These are phyloP conservation scores for Cheiracanthium punctorium DNA, from an alignment of 2,888 invertebrate genomes.

Conservation along the genomic window DNA sequence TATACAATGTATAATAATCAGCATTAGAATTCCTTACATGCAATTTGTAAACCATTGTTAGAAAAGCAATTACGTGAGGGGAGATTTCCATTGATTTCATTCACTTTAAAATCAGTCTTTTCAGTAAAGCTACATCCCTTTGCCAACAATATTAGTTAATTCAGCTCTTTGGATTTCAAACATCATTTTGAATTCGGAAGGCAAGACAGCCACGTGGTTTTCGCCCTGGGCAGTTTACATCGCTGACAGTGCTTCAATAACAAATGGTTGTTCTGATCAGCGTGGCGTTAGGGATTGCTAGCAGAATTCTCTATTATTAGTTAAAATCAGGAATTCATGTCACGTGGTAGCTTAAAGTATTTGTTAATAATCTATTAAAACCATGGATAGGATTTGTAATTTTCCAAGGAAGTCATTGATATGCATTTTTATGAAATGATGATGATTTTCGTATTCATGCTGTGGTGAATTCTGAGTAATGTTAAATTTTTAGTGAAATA, in stretches of 20 bases:
- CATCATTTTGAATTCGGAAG: neutral
- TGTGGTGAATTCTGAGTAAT: too few relatives aligned
- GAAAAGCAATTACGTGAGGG: neutral
- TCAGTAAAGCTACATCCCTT: neutral
- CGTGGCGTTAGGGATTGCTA: neutral
- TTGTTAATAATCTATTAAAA: neutral
- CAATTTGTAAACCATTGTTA: neutral
- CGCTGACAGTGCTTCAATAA: neutral
- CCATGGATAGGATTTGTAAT: too few relatives aligned
- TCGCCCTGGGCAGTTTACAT: neutral
- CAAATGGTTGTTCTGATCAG: neutral
- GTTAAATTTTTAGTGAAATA: too few relatives aligned
- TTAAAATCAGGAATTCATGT: neutral
- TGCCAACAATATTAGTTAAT: neutral
- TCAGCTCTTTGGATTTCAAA: neutral
- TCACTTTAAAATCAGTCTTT: neutral
- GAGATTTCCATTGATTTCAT: neutral
- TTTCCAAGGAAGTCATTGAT: too few relatives aligned
- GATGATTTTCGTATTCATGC: too few relatives aligned
- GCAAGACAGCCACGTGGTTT: neutral
- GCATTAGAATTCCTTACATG: neutral
- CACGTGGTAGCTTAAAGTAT: neutral
- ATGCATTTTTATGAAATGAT: too few relatives aligned
- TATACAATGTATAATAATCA: neutral
- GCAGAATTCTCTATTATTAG: neutral